Percentiles rank a stretch among this genome's conserved stretches.
These are phyloP conservation scores for Epizoanthus ramosus DNA, from an alignment of 92 coral and sea anemone species.

Conservation along the genomic window DNA sequence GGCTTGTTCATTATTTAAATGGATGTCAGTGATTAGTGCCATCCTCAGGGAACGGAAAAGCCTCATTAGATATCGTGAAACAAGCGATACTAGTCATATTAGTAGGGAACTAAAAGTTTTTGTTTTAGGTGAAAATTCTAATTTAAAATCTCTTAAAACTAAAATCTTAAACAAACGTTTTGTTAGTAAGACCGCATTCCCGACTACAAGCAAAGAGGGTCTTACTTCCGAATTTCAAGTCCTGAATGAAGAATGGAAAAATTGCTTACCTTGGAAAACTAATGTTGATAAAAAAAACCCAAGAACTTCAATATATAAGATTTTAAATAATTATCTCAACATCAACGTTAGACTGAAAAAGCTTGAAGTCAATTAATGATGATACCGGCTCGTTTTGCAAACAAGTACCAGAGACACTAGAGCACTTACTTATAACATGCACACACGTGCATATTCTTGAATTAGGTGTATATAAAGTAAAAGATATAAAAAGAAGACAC, in stretches of 20 bases:
- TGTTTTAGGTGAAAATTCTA: not conserved
- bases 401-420: slow-evolving; percentile 14
- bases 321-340: not conserved
- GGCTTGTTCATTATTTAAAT: slow-evolving; percentile 9
- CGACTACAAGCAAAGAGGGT: not conserved
- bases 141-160: too few relatives aligned
- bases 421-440: too few relatives aligned
- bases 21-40: slow-evolving; percentile 29
- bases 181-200: not conserved
- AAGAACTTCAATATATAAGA: not conserved
- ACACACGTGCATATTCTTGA: too few relatives aligned
- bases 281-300: not conserved
- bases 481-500: too few relatives aligned
- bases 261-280: not conserved
- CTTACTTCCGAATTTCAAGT: too few relatives aligned
- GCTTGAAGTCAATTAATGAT: not conserved
- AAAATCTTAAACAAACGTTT: not conserved
- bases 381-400: slow-evolving; percentile 10
- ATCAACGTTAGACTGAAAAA: not conserved
- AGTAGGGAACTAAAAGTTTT: slow-evolving; percentile 9
- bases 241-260: too few relatives aligned
- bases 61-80: slow-evolving; percentile 2
- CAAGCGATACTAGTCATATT: not conserved
- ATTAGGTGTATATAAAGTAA: too few relatives aligned
- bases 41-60: slow-evolving; percentile 19